These are phyloP conservation scores for Premnoplex brunnescens DNA, from an alignment of 2,797 vertebrate species.

Conservation along the genomic window DNA sequence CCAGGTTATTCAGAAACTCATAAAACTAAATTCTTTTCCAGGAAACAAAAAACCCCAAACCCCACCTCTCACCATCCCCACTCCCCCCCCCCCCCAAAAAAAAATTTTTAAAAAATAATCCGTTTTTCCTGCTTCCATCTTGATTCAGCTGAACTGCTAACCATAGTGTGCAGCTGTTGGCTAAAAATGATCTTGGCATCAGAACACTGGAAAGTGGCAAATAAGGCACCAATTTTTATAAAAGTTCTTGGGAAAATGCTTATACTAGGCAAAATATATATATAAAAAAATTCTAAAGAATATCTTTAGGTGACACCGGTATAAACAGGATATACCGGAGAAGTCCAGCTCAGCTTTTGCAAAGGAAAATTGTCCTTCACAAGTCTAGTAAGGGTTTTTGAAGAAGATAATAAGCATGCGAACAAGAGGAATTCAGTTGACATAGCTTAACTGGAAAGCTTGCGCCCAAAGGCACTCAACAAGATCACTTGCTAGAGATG, in stretches of 20 bases:
- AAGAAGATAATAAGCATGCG: background rate
- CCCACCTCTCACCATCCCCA: too few species aligned
- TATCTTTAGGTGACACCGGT: background rate
- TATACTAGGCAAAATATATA: background rate
- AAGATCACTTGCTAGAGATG: background rate
- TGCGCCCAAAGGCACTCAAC: background rate
- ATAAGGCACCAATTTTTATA: background rate
- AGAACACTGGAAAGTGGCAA: slow-evolving; percentile 18
- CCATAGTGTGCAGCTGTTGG: background rate
- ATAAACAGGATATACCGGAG: background rate
- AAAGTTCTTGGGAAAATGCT: background rate
- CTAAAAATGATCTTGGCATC: slow-evolving; percentile 31
- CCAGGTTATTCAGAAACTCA: slow-evolving; percentile 9
- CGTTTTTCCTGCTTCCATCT: background rate
- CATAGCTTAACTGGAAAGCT: background rate
- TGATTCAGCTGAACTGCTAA: slow-evolving; percentile 4
- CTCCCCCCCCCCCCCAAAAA: too few species aligned
- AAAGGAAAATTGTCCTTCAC: background rate
- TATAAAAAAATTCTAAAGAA: background rate
- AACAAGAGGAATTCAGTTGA: background rate
- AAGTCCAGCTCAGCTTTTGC: background rate
- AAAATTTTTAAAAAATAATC: background rate
- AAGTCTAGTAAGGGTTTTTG: background rate
- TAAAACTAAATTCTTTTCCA: background rate
- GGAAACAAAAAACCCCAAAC: background rate